Base-by-base conservation (phyloP, 2,888 invertebrate genomes). In the Taenaris catops region DNA sequence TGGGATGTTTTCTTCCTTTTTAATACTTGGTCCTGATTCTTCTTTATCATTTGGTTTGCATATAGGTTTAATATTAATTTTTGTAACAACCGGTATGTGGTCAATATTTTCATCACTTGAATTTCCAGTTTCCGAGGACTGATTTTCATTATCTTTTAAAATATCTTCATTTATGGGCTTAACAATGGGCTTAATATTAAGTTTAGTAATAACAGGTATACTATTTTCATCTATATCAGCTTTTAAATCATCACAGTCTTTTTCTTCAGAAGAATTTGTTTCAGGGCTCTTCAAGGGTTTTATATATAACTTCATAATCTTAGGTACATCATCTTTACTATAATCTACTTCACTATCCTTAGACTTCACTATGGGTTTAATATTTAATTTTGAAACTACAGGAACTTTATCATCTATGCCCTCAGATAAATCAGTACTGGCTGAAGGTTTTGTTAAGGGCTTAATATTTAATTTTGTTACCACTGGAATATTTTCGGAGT, bases 51-150 rank as follows among this genome's bases (percentile, higher is more conserved):
- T 63, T 38, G 83, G 84, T 55, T 74, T 83, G 27, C 75, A 45
- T 38, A 90, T 72, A 1, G 90, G 89, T 68, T 90, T 90, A 42
- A 90, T 90, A 44, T 88, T 89, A 27, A 89, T 62, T 69, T 89
- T 90, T 48, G 88, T 87, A 42, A 83, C 73, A 55, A 80, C 56
- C 46, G 84, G 84, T 71, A 84, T 79, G 42, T 74, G 61, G 51
- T 81, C 83, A 44, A 57, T 57, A 58, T 84, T 81, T 37, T 84
- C 84, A 68, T 86, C 83, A 67, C 81, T 83, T 41, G 84, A 83
- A 51, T 69, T 81, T 42, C 76, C 74, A 51, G 80, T 81, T 63
- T 83, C 83, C 47, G 80, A 80, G 44, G 81, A 78, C 51, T 76
- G 78, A 53, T 79, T 83, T 53, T 78, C 83, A 41, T 73, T 70